Evolutionary conservation across 2,113 vertebrate genomes (phyloP).

Genomic region (Saguinus midas): DNA sequence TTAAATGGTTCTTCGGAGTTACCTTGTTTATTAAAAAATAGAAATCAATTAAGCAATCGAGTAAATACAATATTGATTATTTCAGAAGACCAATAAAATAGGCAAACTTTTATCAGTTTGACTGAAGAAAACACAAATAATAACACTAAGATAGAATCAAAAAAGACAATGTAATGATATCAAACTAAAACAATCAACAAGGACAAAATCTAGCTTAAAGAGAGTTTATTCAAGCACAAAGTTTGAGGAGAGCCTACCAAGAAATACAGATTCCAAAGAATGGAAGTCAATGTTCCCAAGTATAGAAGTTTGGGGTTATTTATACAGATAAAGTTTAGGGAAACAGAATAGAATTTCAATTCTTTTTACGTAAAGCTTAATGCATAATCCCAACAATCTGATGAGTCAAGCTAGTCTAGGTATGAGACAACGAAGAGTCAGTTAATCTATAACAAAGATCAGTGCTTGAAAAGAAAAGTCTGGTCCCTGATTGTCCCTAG

Average conservation of each 20-base stretch:
- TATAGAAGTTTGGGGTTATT: neutral
- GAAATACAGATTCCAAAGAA: neutral
- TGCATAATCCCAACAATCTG: neutral
- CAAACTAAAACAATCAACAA: neutral
- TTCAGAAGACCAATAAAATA: slow-evolving; percentile 21
- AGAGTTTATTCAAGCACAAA: neutral
- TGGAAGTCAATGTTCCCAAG: neutral
- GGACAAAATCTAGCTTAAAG: neutral
- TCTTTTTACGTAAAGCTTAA: neutral
- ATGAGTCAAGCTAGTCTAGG: neutral
- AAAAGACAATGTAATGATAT: neutral
- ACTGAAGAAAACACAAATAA: slow-evolving; percentile 27
- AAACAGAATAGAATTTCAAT: neutral
- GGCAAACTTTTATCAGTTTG: neutral
- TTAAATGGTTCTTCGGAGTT: neutral
- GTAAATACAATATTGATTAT: slow-evolving; percentile 12
- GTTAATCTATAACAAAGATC: neutral
- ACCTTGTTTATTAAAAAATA: neutral
- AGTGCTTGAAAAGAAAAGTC: neutral
- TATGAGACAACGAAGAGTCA: neutral
- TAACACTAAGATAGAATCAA: neutral
- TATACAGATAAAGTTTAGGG: neutral
- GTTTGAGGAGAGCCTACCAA: neutral
- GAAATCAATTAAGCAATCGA: neutral
- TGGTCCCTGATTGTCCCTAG: neutral